Percentiles rank a stretch among this genome's conserved stretches.
Conservation (phyloP, 1,140 invertebrate genomes). For the Drosophila takahashii region DNA sequence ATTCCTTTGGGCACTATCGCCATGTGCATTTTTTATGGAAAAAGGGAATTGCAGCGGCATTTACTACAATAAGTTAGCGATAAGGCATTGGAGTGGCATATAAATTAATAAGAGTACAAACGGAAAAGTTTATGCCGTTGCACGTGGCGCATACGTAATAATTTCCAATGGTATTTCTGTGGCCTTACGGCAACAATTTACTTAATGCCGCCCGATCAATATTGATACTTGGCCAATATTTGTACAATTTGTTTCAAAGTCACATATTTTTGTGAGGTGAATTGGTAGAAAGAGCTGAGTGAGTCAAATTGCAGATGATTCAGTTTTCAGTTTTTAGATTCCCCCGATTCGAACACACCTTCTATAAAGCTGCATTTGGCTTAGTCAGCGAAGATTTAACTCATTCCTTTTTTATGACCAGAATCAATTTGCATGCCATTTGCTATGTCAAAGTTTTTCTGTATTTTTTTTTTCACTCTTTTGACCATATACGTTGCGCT, state of each 20-base stretch:
- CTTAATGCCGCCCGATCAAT: constrained; percentile 57
- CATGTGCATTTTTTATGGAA: constrained; percentile 45
- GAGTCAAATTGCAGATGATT: constrained; percentile 44
- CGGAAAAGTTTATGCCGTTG: constrained; percentile 4
- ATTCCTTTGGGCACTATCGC: constrained; percentile 60
- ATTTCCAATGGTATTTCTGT: constrained; percentile 44
- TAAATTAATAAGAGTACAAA: constrained; percentile 42
- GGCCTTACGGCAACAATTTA: constrained; percentile 58
- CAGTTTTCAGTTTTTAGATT: constrained; percentile 5
- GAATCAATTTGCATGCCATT: constrained; percentile 61
- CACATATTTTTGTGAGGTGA: background rate
- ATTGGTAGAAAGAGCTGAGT: constrained; percentile 23
- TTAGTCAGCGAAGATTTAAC: constrained; percentile 39
- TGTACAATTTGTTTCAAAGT: constrained; percentile 65
- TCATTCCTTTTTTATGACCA: constrained; percentile 5
- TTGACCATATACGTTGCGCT: constrained; percentile 52
- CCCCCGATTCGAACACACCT: constrained; percentile 12
- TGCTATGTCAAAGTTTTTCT: constrained; percentile 29
- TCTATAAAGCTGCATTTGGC: constrained; percentile 9
- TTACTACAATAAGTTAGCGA: constrained; percentile 39
- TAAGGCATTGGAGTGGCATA: constrained; percentile 40
- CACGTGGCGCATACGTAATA: constrained; percentile 78
- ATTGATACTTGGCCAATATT: constrained; percentile 66
- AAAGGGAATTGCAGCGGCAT: constrained; percentile 12
- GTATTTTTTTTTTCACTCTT: constrained; percentile 19